Conservation (phyloP, 1,140 invertebrate species). For the Drosophila pectinifera region DNA sequence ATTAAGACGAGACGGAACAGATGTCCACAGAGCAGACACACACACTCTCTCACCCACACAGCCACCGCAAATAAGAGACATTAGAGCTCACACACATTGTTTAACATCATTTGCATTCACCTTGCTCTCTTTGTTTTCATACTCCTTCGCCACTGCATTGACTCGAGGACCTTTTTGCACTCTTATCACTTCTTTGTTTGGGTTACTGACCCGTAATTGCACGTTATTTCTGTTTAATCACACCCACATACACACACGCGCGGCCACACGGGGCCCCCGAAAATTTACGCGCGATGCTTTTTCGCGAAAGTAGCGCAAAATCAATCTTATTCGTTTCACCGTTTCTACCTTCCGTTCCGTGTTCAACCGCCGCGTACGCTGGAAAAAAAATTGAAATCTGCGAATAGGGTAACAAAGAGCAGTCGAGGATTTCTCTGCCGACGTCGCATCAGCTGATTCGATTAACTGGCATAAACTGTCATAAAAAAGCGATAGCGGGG, state of each 20-base stretch:
- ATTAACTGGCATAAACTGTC: no score
- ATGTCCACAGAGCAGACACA: slow-evolving; percentile 27
- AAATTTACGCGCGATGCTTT: slow-evolving; percentile 25
- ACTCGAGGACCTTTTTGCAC: slow-evolving; percentile 11
- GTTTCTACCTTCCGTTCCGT: neutral
- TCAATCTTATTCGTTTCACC: slow-evolving; percentile 21
- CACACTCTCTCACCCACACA: slow-evolving; percentile 8
- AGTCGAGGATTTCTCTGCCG: neutral
- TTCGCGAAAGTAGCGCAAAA: slow-evolving; percentile 23
- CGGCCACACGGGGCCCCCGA: neutral
- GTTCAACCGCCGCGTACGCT: neutral
- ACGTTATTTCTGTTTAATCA: slow-evolving; percentile 31
- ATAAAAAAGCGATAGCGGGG: no score
- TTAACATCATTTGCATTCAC: slow-evolving; percentile 21
- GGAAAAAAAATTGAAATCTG: neutral
- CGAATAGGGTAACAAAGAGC: neutral
- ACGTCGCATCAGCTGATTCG: neutral
- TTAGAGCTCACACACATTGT: slow-evolving; percentile 21
- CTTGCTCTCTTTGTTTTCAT: slow-evolving; percentile 24
- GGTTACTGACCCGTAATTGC: slow-evolving; percentile 43
- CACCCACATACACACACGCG: slow-evolving; percentile 12
- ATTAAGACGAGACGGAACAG: slow-evolving; percentile 41
- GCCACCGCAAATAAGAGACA: slow-evolving; percentile 13
- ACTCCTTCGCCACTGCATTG: slow-evolving; percentile 22
- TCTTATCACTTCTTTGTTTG: slow-evolving; percentile 50